Base-by-base conservation (phyloP, 2,888 invertebrate species). In the Lasioglossum vierecki region DNA sequence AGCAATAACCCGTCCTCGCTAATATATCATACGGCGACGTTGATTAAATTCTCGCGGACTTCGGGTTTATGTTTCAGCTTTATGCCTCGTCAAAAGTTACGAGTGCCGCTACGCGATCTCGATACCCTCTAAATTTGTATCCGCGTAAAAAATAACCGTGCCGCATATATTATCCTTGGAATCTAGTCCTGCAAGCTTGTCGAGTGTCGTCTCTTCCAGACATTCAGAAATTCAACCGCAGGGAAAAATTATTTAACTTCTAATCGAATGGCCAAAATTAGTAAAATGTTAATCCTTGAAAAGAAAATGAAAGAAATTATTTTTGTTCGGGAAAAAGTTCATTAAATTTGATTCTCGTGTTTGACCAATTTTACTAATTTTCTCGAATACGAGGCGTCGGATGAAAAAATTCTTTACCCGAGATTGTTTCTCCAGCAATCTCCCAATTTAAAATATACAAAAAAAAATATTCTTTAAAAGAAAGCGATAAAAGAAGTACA, bases 1-100 rank as follows among this genome's bases (percentile, higher is more conserved):
- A 82, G 75, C 76, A 83, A 88, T 89, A 89, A 89, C 85, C 79
- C 84, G 86, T 89, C 88, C 75, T 71, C 60, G 82, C 75, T 63
- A 72, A 80, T 89, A 89, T 89, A 80, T 89, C 88, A 79, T 79
- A 60, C 80, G 41, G 26, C 80, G 82, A 89, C 89, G 83, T 89
- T 82, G 85, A 89, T 88, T 89, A 88, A 88, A 88, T 85, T 88
- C 77, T 79, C 79, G 63, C 71, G n/a, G 49, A 74, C 80, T 85
- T 84, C n/a, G 39, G 76, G 84, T 85, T 85, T 79, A 85, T 79
- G 85, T 70, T 79, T 85, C 84, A 26, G 73, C 63, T 84, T 85
- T 85, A 85, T 77, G 74, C 53, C 71, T 15, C 79, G 84, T 84
- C 73, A 85, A 85, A 85, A 80, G 80, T 84, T 85, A 85, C 39